Evolutionary conservation across 30 jellyfish, hydroid and myxozoan species (phyloP), one percentile per base, ranked within the genome.

Genomic region (Cassiopea andromeda): DNA sequence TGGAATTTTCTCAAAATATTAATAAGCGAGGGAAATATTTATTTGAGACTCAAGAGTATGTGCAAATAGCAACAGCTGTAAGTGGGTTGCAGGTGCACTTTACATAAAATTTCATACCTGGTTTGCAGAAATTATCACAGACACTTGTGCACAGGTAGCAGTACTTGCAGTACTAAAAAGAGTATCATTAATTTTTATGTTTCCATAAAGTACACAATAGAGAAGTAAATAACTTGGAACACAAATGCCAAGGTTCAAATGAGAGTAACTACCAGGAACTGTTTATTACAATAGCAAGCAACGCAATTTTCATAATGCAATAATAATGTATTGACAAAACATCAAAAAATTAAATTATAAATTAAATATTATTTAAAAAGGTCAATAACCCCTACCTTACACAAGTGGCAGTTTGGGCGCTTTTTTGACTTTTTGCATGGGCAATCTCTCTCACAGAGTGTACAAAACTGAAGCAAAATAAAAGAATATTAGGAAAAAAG

Each of bases 401-500:
- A 90, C 85, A 90, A 81, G 50, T 81, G 91, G 71, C 97, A 90
- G 18, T 90, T 82, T 1, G 97, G 91, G 43, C 77, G 76, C 68
- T 48, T 90, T 68, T 59, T 81, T 17, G 91, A 82, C 47, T 60
- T 83, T 49, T 90, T 69, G 75, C 97, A 90, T 5, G 97, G 97
- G 54, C 97, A 90, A 46, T 90, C 97, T 75, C 75, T 82, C 18
- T 90, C 91, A 83, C 97, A 90, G 1, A 90, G 90, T 61, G 75
- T 69, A 73, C 97, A 90, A 60, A 90, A 76, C 97, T 90, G 64
- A 58, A 89, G 82, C 2, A 19, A 47, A 64, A 60, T 4, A 1
- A 19, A 9, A 19, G 38, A 27, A 27, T 27, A 27, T 27, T 27
- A 27, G 38, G 38, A 27, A 27, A 27, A 27, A 27, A 27, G 38